Percentiles rank a stretch among this genome's conserved stretches.
These are phyloP conservation scores for Cantharis rustica DNA, from an alignment of 2,888 invertebrate genomes.

Conservation along the genomic window DNA sequence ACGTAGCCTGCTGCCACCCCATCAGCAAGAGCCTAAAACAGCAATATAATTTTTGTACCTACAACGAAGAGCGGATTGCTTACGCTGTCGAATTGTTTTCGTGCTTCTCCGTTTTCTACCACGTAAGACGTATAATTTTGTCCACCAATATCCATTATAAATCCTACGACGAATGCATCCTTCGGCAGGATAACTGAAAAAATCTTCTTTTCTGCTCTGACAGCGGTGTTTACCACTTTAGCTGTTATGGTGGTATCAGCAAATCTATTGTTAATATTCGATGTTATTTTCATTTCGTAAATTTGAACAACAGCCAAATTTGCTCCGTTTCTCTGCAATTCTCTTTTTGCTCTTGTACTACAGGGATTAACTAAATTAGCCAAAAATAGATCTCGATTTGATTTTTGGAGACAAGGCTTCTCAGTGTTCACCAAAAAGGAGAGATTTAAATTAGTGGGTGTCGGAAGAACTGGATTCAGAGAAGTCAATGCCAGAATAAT, in stretches of 20 bases:
- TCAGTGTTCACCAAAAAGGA: not conserved
- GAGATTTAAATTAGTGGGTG: not conserved
- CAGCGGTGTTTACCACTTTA: conserved; percentile 65
- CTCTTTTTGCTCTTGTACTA: not conserved
- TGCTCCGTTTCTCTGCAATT: not conserved
- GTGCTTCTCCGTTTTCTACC: conserved; percentile 67
- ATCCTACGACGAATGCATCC: conserved; percentile 71
- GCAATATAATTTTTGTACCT: not conserved
- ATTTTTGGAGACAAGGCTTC: not conserved
- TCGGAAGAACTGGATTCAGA: not conserved
- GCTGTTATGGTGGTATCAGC: conserved; percentile 69
- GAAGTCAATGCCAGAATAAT: not conserved
- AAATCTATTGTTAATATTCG: conserved; percentile 67
- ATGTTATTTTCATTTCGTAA: conserved; percentile 64
- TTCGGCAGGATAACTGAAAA: conserved; percentile 72
- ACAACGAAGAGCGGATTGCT: not conserved
- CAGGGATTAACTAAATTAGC: not conserved
- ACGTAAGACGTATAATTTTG: conserved; percentile 68
- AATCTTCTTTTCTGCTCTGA: conserved; percentile 63
- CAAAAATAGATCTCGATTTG: not conserved
- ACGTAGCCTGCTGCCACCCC: conserved; percentile 68
- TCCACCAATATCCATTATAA: conserved; percentile 68
- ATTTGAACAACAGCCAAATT: conserved; percentile 52
- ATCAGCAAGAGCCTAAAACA: conserved; percentile 59
- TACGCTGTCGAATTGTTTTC: conserved; percentile 54